These are phyloP conservation scores for Edolisoma coerulescens DNA, from an alignment of 2,113 vertebrate species.

Conservation along the genomic window DNA sequence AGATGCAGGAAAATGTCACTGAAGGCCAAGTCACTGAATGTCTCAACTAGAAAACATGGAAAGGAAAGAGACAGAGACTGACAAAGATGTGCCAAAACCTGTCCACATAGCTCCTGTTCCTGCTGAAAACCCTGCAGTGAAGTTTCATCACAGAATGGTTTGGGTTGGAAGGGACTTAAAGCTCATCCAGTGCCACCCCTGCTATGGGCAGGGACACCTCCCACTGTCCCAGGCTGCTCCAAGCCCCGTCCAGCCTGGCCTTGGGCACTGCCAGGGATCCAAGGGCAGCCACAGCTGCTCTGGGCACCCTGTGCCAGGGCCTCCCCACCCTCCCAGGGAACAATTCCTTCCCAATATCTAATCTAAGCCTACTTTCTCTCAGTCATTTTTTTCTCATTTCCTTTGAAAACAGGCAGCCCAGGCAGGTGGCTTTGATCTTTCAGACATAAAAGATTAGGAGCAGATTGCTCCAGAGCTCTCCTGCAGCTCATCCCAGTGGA, in stretches of 20 bases:
- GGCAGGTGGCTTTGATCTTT: background rate
- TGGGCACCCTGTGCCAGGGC: background rate
- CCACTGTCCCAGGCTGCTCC: background rate
- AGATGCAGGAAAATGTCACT: constrained; percentile 97
- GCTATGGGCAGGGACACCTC: background rate
- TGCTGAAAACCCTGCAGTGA: background rate
- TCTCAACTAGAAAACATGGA: constrained; percentile 77
- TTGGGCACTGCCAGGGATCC: background rate
- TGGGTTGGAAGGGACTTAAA: background rate
- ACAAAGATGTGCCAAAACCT: background rate
- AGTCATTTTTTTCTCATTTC: background rate
- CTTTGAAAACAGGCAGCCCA: background rate
- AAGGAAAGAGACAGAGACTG: background rate
- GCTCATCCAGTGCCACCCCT: fast-evolving
- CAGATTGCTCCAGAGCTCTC: background rate
- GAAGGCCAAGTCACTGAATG: constrained; percentile 91
- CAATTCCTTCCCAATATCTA: background rate
- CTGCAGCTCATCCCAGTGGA: background rate
- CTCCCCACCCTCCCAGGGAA: fast-evolving
- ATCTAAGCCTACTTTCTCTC: background rate
- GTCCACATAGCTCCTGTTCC: background rate
- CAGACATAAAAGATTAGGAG: background rate
- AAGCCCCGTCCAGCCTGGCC: background rate
- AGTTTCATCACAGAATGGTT: background rate
- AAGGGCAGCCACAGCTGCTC: background rate